phyloP scores from a whole-genome alignment of 2,797 vertebrate genomes.

The Lerista edwardsae region DNA sequence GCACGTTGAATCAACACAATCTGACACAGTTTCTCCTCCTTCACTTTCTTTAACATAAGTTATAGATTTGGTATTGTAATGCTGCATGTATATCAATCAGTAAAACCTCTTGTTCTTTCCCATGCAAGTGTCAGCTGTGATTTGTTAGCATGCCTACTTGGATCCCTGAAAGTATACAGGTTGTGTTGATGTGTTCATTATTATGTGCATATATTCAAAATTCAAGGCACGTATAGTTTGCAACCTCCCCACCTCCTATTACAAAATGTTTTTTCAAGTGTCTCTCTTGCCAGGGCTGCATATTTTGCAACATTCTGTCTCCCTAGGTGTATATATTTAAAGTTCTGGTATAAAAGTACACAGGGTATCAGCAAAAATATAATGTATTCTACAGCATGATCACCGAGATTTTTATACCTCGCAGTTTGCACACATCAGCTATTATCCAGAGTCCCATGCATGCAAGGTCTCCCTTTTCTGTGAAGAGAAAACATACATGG shows the following conservation, averaged over 20 bases:
- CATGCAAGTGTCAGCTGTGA: slow-evolving; percentile 1
- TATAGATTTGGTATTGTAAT: slow-evolving; percentile 34
- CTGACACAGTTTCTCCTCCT: slow-evolving; percentile 50
- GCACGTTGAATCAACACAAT: slow-evolving; percentile 58
- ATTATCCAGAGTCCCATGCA: background rate
- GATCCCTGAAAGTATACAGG: slow-evolving; percentile 7
- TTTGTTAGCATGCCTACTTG: background rate
- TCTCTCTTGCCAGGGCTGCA: slow-evolving; percentile 61
- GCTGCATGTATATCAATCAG: slow-evolving; percentile 40
- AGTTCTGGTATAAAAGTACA: background rate
- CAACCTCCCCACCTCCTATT: slow-evolving; percentile 2
- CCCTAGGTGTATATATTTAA: slow-evolving; percentile 6
- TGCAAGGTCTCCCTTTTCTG: background rate
- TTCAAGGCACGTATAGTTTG: background rate
- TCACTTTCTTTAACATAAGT: slow-evolving; percentile 56
- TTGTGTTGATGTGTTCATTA: slow-evolving; percentile 9
- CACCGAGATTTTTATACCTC: rapidly evolving
- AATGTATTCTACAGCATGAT: background rate
- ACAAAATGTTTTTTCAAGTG: slow-evolving; percentile 57
- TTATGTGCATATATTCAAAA: slow-evolving; percentile 31
- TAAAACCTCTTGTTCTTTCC: slow-evolving; percentile 6
- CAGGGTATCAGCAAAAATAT: background rate
- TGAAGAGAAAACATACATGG: background rate
- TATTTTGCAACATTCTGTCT: slow-evolving; percentile 63
- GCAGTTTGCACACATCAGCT: rapidly evolving